Percentiles rank a stretch among this genome's conserved stretches.
These are phyloP conservation scores for Epizoanthus illoricatus DNA, from an alignment of 92 coral and sea anemone genomes.

Conservation along the genomic window DNA sequence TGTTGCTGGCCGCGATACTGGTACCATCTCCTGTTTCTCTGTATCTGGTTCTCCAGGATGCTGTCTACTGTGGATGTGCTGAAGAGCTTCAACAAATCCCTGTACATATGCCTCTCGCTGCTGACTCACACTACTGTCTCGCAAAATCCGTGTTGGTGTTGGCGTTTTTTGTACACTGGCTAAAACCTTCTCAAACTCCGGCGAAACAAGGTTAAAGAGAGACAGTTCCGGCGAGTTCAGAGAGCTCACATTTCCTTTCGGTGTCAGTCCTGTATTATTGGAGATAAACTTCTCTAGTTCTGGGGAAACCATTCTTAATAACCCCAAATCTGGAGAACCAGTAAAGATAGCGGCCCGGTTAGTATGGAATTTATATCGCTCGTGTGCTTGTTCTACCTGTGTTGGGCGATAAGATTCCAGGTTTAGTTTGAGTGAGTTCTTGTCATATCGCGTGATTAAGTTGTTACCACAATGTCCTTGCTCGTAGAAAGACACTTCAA, in stretches of 20 bases:
- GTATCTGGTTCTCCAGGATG: constrained; percentile 47
- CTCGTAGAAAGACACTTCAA: constrained; percentile 86
- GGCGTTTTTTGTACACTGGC: constrained; percentile 81
- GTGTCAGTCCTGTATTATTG: constrained; percentile 78
- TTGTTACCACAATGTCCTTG: constrained; percentile 32
- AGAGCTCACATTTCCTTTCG: constrained; percentile 67
- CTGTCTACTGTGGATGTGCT: constrained; percentile 80
- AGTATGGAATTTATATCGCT: constrained; percentile 51
- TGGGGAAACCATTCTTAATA: constrained; percentile 89
- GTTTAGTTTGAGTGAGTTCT: constrained; percentile 70
- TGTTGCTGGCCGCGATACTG: neutral
- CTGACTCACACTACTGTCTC: constrained; percentile 71
- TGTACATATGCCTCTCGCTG: constrained; percentile 93
- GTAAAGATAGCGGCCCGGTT: constrained; percentile 56
- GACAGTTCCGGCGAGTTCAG: constrained; percentile 87
- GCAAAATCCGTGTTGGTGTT: constrained; percentile 61
- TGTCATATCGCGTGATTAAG: constrained; percentile 64
- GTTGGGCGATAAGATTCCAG: constrained; percentile 54
- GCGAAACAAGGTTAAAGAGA: constrained; percentile 86
- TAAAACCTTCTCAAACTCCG: constrained; percentile 92
- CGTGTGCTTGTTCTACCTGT: constrained; percentile 63
- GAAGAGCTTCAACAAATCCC: constrained; percentile 95
- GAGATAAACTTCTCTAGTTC: constrained; percentile 92
- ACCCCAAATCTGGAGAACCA: constrained; percentile 80
- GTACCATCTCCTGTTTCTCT: constrained; percentile 34